Base-by-base conservation (phyloP, 1,140 invertebrate genomes). In the Leptonema lineaticorne region DNA sequence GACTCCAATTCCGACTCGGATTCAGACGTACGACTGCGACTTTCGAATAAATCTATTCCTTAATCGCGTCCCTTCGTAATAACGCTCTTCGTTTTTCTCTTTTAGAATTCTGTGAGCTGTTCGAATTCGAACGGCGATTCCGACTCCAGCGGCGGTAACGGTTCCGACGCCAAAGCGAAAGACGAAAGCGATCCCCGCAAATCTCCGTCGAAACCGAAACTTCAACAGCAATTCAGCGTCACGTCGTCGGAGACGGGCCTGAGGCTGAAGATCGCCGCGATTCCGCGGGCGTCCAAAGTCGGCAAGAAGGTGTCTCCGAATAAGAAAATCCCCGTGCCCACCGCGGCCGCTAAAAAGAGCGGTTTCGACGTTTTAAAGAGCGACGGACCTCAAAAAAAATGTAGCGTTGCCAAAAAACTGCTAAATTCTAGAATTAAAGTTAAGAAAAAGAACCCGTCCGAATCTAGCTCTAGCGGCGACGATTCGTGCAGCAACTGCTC, bases 11-110 rank as follows among this genome's bases (percentile, higher is more conserved):
- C 80, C 18, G 79, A 79, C 63, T 76, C 75, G 14, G 78, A 78
- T 68, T 77, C 78, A n/a, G 79, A 79, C 73, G 80, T 80, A 78
- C 76, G 78, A 75, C n/a, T 48, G 53, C 1, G 20, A 30, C 24
- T 64, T 50, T 45, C 11, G 5, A 5, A 33, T 41, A 4, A 14
- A 41, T 41, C 2, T 41, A 41, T 41, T 33, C 26, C 0, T 2
- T 60, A 70, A 41, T 59, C 30, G 6, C 16, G 28, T 58, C n/a
- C 2, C 2, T 41, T 9, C 9, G 7, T 59, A 2, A 1, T 45
- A 33, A 30, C 18, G 46, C 45, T 8, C 1, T 7, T 62, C 14
- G 33, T 68, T 53, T 63, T 45, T 57, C 37, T 28, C 29, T 65
- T 59, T 56, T 53, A 72, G 67, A 73, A 70, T 53, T 73, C 68